Evolutionary conservation across 2,888 invertebrate species (phyloP), one percentile per base, ranked within the genome.

Genomic region (Hyposoter didymator): DNA sequence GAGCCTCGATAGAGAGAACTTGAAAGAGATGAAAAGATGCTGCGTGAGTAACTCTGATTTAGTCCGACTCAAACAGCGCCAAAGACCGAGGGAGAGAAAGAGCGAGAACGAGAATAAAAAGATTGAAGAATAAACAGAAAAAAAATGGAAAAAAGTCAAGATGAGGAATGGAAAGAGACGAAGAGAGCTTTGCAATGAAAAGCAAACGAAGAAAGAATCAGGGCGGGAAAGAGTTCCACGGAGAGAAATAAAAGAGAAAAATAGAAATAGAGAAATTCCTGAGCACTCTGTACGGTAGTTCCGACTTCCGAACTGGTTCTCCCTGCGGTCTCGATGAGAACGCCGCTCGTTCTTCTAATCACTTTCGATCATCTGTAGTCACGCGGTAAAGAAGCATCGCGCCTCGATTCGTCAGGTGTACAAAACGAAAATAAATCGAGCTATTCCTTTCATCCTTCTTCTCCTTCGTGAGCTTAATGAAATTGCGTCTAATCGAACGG

Each of bases 251-350:
- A 75, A 49, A 62, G 66, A 76, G 59, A 59, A 28, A 66, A 49
- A 49, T 10, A 35, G 64, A 76, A 45, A 74, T n/a, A 19, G 49
- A 75, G 17, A 79, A 39, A 59, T 69, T 70, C 59, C 35, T 47
- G 39, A 39, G 43, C 70, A 47, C 32, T 66, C 59, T 74, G 64
- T 45, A 35, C 66, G 75, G 78, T 82, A 79, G 82, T 85, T 85
- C 85, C 85, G 85, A 85, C 82, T 85, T 85, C 85, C 85, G 82
- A 85, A 85, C 85, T 78, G 84, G 84, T 84, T 84, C 32, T 79
- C 32, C 52, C 81, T 49, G 35, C 82, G 64, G 52, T 78, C 67
- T 45, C 74, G 73, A 78, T 70, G 76, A 81, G 66, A 72, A 49
- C 49, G 43, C 59, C 62, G 28, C 78, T 82, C 84, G 78, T 78